Evolutionary conservation across 1,140 invertebrate genomes (phyloP).

Genomic region (Rhyzopertha dominica): DNA sequence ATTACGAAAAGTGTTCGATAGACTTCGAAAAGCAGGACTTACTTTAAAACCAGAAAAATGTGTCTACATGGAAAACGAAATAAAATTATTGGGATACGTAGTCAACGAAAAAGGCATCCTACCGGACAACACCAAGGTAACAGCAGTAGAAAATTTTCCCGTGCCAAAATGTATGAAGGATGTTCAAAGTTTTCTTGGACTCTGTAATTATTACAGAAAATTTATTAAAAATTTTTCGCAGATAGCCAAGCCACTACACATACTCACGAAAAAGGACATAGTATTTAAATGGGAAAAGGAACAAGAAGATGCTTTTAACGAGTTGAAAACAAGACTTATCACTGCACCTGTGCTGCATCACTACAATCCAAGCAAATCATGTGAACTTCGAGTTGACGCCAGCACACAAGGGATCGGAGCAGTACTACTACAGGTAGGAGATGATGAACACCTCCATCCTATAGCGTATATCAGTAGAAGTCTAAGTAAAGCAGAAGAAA

Average conservation of each 20-base stretch:
- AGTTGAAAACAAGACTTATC: slow-evolving; percentile 15
- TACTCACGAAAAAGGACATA: slow-evolving; percentile 12
- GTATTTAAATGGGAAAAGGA: slow-evolving; percentile 10
- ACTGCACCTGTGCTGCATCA: slow-evolving; percentile 22
- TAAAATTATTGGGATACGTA: slow-evolving; percentile 6
- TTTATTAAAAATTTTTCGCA: slow-evolving; percentile 18
- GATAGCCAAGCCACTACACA: slow-evolving; percentile 13
- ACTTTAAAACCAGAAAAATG: slow-evolving; percentile 8
- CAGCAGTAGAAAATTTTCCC: too few species aligned
- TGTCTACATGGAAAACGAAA: slow-evolving; percentile 2
- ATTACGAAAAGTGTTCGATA: slow-evolving; percentile 6
- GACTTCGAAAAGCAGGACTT: slow-evolving; percentile 1
- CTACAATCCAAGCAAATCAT: slow-evolving; percentile 16
- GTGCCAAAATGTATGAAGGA: too few species aligned
- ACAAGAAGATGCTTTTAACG: slow-evolving; percentile 16
- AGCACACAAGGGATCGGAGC: slow-evolving; percentile 15
- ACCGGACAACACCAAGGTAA: too few species aligned
- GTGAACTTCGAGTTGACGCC: slow-evolving; percentile 24
- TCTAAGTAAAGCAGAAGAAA: slow-evolving; percentile 39
- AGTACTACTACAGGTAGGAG: slow-evolving; percentile 18
- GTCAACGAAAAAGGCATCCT: slow-evolving; percentile 1
- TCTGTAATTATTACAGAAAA: slow-evolving; percentile 20
- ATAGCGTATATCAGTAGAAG: slow-evolving; percentile 35
- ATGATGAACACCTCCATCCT: slow-evolving; percentile 11
- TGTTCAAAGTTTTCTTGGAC: slow-evolving; percentile 19